Conservation (phyloP, 2,888 invertebrate species). For the Drosophila neonasuta region DNA sequence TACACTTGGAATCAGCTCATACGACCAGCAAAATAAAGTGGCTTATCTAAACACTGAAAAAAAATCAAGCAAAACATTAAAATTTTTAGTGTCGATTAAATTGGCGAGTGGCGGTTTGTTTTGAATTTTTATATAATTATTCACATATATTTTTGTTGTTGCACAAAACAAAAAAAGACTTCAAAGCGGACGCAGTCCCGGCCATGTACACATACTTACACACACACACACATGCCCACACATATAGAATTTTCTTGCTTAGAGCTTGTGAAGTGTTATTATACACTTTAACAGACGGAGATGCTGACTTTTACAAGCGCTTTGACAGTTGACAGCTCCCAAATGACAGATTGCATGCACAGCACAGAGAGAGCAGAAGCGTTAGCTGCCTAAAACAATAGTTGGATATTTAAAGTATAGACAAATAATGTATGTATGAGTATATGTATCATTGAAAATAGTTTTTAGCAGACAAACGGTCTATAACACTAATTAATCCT, state of each 20-base stretch:
- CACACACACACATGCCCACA: background rate
- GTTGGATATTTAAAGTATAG: too few species aligned
- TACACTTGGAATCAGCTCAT: background rate
- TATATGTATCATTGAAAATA: too few species aligned
- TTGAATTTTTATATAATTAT: slow-evolving; percentile 45
- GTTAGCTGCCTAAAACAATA: too few species aligned
- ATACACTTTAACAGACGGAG: background rate
- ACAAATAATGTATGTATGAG: too few species aligned
- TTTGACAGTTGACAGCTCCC: slow-evolving; percentile 1
- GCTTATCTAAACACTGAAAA: background rate
- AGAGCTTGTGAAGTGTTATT: slow-evolving; percentile 4
- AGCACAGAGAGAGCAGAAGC: background rate
- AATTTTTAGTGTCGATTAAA: background rate
- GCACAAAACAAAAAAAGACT: slow-evolving; percentile 10
- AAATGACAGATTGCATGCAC: background rate
- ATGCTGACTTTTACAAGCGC: background rate
- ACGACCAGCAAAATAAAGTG: background rate
- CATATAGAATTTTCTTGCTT: background rate
- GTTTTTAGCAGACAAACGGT: too few species aligned
- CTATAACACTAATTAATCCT: too few species aligned
- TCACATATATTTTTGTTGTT: slow-evolving; percentile 6
- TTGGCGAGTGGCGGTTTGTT: slow-evolving; percentile 24
- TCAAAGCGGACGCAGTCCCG: slow-evolving; percentile 23
- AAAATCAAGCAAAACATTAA: background rate
- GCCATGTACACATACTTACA: slow-evolving; percentile 5